Conservation (phyloP, 2,888 invertebrate species). For the Chesias legatella region DNA sequence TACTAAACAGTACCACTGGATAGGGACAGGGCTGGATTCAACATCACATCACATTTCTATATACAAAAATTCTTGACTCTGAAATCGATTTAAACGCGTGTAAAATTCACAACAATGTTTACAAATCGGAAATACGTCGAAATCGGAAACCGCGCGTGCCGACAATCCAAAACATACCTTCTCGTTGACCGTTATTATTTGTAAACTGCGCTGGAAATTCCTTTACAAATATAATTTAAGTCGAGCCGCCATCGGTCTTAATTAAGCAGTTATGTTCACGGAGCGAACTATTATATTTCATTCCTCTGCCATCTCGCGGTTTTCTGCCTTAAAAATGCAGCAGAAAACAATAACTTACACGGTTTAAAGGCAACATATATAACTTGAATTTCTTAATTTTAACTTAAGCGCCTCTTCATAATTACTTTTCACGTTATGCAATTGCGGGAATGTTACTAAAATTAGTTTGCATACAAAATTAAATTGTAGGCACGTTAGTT, state of each 20-base stretch:
- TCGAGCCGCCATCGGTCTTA: slow-evolving; percentile 20
- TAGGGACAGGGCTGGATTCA: too few species aligned
- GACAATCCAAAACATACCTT: slow-evolving; percentile 46
- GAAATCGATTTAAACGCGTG: too few species aligned
- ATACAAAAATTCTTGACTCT: too few species aligned
- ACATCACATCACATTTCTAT: too few species aligned
- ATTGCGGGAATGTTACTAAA: too few species aligned
- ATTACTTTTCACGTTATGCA: too few species aligned
- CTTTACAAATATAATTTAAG: slow-evolving; percentile 8
- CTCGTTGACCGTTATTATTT: slow-evolving; percentile 23
- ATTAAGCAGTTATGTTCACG: slow-evolving; percentile 12
- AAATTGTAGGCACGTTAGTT: too few species aligned
- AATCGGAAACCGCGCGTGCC: slow-evolving; percentile 48
- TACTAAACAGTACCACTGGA: too few species aligned
- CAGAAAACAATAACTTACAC: background rate
- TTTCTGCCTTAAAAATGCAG: slow-evolving; percentile 2
- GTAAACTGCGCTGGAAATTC: slow-evolving; percentile 12
- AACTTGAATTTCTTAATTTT: too few species aligned
- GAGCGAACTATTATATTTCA: slow-evolving; percentile 13
- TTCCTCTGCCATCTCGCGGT: slow-evolving; percentile 1
- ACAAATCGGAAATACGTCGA: slow-evolving; percentile 44
- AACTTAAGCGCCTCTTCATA: too few species aligned
- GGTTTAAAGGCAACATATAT: background rate
- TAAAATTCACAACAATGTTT: slow-evolving; percentile 35
- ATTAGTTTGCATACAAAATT: too few species aligned